A percentile compares a stretch with the other conserved stretches of the same genome.
phyloP scores from a whole-genome alignment of 2,888 invertebrate species.

The Sphaerophoria rueppellii region DNA sequence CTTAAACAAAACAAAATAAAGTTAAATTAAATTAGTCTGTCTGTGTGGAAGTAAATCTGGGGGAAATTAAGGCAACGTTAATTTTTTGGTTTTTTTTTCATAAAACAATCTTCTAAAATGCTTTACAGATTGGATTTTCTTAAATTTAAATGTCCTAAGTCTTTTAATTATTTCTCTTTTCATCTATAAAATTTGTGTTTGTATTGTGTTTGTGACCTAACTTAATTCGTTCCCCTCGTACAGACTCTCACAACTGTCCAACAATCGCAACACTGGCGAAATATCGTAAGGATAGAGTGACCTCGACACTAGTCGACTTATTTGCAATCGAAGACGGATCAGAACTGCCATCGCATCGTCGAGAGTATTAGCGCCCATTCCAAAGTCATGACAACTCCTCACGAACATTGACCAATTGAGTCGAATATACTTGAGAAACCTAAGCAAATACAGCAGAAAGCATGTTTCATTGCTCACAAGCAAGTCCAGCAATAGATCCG shows the following conservation, averaged over 20 bases:
- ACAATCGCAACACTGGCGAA: constrained; percentile 90
- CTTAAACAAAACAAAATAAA: constrained; percentile 23
- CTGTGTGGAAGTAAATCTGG: constrained; percentile 1
- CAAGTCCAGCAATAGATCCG: constrained; percentile 91
- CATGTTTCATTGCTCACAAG: constrained; percentile 95
- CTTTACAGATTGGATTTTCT: constrained; percentile 25
- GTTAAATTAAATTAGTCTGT: constrained; percentile 67
- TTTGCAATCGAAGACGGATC: constrained; percentile 90
- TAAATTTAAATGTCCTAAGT: constrained; percentile 34
- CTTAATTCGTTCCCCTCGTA: constrained; percentile 93
- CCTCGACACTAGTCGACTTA: constrained; percentile 91
- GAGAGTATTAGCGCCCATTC: constrained; percentile 84
- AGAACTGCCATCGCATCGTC: constrained; percentile 93
- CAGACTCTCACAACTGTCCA: constrained; percentile 92
- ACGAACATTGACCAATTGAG: constrained; percentile 93
- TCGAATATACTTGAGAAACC: constrained; percentile 92
- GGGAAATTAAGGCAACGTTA: constrained; percentile 27
- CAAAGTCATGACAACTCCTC: constrained; percentile 87
- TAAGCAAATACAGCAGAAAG: constrained; percentile 91
- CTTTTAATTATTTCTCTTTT: constrained; percentile 26
- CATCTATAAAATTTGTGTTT: constrained; percentile 66
- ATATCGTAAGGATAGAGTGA: constrained; percentile 95
- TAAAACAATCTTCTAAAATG: constrained; percentile 31
- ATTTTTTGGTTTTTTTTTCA: background rate
- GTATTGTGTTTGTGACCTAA: constrained; percentile 79